phyloP scores from a whole-genome alignment of 2,888 invertebrate species.

The Leptinotarsa juncta region DNA sequence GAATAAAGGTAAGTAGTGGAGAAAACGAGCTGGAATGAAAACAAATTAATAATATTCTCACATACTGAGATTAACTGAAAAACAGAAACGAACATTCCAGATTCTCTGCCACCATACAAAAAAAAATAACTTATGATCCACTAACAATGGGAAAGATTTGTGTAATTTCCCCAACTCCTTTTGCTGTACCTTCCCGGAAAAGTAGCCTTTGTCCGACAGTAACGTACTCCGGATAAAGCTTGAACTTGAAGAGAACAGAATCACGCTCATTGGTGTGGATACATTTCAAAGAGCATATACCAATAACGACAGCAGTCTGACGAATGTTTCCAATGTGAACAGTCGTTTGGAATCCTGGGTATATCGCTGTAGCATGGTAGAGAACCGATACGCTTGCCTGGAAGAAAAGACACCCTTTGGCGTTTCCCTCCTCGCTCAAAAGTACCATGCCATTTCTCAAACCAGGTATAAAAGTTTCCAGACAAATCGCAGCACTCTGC shows the following conservation, averaged over 20 bases:
- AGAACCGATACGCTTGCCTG: slow-evolving; percentile 89
- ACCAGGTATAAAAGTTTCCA: slow-evolving; percentile 73
- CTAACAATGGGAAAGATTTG: slow-evolving; percentile 73
- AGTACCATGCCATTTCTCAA: slow-evolving; percentile 89
- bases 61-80: slow-evolving; percentile 11
- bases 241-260: slow-evolving; percentile 88
- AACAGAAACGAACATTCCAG: background rate
- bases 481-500: slow-evolving; percentile 87
- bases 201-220: slow-evolving; percentile 81
- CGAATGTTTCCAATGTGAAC: slow-evolving; percentile 96
- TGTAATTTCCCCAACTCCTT: slow-evolving; percentile 87
- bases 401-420: slow-evolving; percentile 73
- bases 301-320: slow-evolving; percentile 93
- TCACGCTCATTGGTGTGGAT: slow-evolving; percentile 87
- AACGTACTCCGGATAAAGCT: slow-evolving; percentile 90
- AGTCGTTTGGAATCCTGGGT: slow-evolving; percentile 89
- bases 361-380: slow-evolving; percentile 87
- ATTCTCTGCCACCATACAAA: background rate
- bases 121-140: slow-evolving; percentile 1
- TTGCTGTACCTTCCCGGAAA: slow-evolving; percentile 86
- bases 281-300: slow-evolving; percentile 74
- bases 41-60: background rate
- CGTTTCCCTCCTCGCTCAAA: slow-evolving; percentile 68
- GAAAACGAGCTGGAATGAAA: background rate
- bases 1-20: background rate